Evolutionary conservation across 2,113 vertebrate species (phyloP), one percentile per base, ranked within the genome.

Genomic region (Smithornis capensis): DNA sequence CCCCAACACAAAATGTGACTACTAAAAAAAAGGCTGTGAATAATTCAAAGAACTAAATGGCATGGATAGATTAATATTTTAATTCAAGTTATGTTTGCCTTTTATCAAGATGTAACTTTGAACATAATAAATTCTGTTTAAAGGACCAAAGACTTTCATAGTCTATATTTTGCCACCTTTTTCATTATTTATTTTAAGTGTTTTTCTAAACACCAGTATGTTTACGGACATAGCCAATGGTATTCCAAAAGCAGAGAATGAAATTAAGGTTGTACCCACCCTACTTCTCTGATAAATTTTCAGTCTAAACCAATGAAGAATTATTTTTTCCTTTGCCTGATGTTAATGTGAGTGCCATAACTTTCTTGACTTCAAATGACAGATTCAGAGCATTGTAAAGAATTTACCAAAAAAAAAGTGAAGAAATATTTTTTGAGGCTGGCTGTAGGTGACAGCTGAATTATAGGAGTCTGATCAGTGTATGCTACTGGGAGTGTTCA

Each of bases 111-210:
- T 62, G 81, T 38, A 95, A 95, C 95, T 98, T 97, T 96, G 95
- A 98, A 97, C 94, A 95, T 97, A 96, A 97, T 93, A 96, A 96
- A 97, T 96, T 91, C 91, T 88, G 86, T 89, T 96, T 96, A 93
- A 92, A 95, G 85, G 92, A 90, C 24, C 33, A 82, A 96, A 97
- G 73, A 35, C 68, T 78, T 97, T 92, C 90, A 94, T 79, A 97
- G n/a, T 90, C 77, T 86, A 33, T 78, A 65, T 90, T 93, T 95
- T 92, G 53, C 38, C 83, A 90, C 14, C 24, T 90, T 87, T 92
- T 95, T 28, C 62, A 92, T 90, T 87, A 87, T 87, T 89, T 94
- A 95, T 94, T 94, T 80, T 52, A 89, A 79, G 38, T 83, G 45
- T 68, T 49, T 90, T 91, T 84, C 76, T 83, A 75, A 92, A 94